A percentile compares a stretch with the other conserved stretches of the same genome.
These are phyloP conservation scores for Berghia stephanieae DNA, from an alignment of 1,140 invertebrate species.

Conservation along the genomic window DNA sequence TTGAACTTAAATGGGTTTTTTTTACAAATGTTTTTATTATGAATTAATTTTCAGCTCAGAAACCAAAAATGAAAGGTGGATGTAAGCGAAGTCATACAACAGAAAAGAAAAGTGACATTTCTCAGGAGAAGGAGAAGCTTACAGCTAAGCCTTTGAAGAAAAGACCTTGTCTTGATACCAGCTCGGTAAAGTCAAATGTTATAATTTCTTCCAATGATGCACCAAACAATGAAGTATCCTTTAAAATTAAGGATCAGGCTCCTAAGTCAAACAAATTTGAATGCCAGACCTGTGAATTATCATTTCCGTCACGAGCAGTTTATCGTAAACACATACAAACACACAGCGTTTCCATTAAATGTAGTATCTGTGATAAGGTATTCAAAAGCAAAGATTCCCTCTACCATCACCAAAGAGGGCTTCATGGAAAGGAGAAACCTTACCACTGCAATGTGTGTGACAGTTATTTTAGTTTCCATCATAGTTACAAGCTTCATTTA, in stretches of 20 bases:
- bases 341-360: conserved; percentile 42
- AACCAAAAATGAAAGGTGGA: no score
- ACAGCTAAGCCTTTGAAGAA: no score
- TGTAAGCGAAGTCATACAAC: no score
- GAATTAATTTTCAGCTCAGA: no score
- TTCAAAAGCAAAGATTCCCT: conserved; percentile 70
- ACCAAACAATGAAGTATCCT: not conserved
- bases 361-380: conserved; percentile 70
- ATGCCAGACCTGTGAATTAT: not conserved
- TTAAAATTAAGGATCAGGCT: not conserved
- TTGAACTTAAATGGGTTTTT: no score
- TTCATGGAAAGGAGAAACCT: conserved; percentile 66
- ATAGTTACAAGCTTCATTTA: conserved; percentile 69
- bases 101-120: no score
- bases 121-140: no score
- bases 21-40: no score
- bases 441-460: conserved; percentile 71
- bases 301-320: not conserved
- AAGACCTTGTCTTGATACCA: no score
- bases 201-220: no score
- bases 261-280: no score
- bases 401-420: conserved; percentile 68
- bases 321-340: not conserved
- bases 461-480: conserved; percentile 71
- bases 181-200: no score